phyloP scores from a whole-genome alignment of 2,797 vertebrate genomes.

The Fringilla coelebs region DNA sequence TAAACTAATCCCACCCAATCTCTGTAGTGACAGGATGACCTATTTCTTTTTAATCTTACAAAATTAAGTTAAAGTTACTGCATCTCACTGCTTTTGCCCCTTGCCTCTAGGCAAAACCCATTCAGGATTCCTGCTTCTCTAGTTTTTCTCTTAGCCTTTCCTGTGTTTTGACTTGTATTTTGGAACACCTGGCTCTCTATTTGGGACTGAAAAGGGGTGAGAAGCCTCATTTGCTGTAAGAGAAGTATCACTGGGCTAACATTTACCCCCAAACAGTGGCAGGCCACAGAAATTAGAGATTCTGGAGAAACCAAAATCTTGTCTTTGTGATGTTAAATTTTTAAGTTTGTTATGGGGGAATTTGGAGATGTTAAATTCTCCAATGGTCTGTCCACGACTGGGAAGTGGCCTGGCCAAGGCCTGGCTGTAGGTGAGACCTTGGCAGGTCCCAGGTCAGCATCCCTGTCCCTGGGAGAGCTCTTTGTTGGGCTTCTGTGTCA shows the following conservation, averaged over 20 bases:
- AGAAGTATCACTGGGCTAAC: not conserved
- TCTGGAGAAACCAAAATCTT: not conserved
- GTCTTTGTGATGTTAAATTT: not conserved
- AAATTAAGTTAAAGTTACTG: conserved; percentile 23
- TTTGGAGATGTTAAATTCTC: not conserved
- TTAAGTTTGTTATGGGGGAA: not conserved
- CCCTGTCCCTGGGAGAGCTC: not conserved
- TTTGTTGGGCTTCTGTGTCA: not conserved
- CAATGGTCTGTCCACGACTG: fast-evolving
- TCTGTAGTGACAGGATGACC: conserved; percentile 26
- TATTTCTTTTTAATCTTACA: conserved; percentile 24
- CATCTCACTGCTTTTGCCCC: not conserved
- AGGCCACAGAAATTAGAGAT: not conserved
- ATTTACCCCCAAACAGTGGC: not conserved
- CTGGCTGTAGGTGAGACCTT: not conserved
- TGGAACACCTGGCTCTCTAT: not conserved
- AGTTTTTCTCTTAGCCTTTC: not conserved
- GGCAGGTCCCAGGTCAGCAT: not conserved
- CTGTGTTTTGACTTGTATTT: conserved; percentile 31
- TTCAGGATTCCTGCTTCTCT: conserved; percentile 33
- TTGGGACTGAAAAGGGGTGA: not conserved
- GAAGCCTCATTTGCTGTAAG: not conserved
- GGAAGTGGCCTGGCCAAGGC: not conserved
- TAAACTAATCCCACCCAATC: not conserved
- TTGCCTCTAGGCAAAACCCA: conserved; percentile 18